Base-by-base conservation (phyloP, 2,888 invertebrate species). In the Campaea margaritaria region DNA sequence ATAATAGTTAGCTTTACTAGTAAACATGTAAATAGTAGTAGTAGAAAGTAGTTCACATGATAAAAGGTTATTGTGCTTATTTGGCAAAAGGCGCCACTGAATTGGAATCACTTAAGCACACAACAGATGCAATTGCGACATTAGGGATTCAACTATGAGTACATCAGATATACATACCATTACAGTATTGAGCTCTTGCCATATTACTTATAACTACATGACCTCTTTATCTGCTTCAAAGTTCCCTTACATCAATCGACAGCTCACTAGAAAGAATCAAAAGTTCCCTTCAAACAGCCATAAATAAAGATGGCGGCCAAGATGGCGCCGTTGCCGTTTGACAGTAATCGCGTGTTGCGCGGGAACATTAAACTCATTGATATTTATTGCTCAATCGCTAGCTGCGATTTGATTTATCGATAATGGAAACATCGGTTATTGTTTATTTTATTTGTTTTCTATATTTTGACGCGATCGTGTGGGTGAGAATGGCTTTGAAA, bases 321-420 rank as follows among this genome's bases (percentile, higher is more conserved):
- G 78, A 90, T 91, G 90, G 91, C 90, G 83, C 75, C 83, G 79
- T 75, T 66, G 65, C 65, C 73, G 78, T 79, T 81, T 87, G 90
- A 91, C 91, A 91, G 88, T 88, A 89, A 89, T 88, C 86, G 91
- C 87, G 80, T 89, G 89, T 89, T 81, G 81, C 85, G 84, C 83
- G 85, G 84, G 85, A 87, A 89, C 90, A 89, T 91, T 91, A 89
- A 87, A 88, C 83, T 90, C 88, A 91, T 91, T 91, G 90, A 89
- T 89, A 91, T 91, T 91, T 91, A 91, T 91, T 89, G 80, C 91
- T 91, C 91, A 91, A 91, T 91, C 89, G 87, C 75, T 78, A 78
- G 74, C 81, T 76, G 70, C 77, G 70, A 74, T 79, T 77, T 88
- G 91, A 90, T 90, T 90, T 91, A 90, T 89, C 76, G 83, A 71